Base-by-base conservation (phyloP, 2,888 invertebrate genomes). In the Stenodera caucasica region DNA sequence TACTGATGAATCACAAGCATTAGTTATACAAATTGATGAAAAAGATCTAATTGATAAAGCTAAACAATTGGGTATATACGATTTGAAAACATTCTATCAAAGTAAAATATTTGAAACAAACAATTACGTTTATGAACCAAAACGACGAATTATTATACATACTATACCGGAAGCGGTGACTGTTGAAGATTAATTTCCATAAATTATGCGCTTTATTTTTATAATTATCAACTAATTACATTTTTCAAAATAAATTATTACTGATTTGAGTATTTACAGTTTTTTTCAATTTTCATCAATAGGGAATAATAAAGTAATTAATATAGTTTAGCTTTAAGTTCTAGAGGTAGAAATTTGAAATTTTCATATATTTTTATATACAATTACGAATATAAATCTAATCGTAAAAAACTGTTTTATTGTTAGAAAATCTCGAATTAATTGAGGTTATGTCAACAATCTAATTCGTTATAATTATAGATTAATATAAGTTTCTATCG, bases 81-180 rank as follows among this genome's bases (percentile, higher is more conserved):
- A 95, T 78, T 81, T 98, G 58, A 89, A 91, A 70, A 88, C 92
- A 0, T 99, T 99, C 82, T 98, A 94, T 72, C 90, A 93, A 18
- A 96, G 96, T 71, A 88, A 91, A 45, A 84, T 96, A 70, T 99
- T 99, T 81, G 90, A 89, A 74, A 84, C 86, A 59, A 96, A 99
- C 77, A 89, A 91, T 71, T 99, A 95, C 77, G 83, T 85, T 0
- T 96, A 94, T 71, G 96, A 99, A 80, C 75, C 87, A 2, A 90
- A 88, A 73, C 84, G 92, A 53, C 96, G 92, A 77, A 84, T 93
- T 26, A 96, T 98, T 69, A 81, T 95, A 51, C 96, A 98, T 75
- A 86, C 87, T 6, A 82, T 91, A 53, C 88, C 90, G 0, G 89
- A 90, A 65, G 67, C 72, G 26, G 60, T 71, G 21, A 50, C 67